Conservation (phyloP, 2,113 vertebrate species). For the Hippopotamus amphibius region DNA sequence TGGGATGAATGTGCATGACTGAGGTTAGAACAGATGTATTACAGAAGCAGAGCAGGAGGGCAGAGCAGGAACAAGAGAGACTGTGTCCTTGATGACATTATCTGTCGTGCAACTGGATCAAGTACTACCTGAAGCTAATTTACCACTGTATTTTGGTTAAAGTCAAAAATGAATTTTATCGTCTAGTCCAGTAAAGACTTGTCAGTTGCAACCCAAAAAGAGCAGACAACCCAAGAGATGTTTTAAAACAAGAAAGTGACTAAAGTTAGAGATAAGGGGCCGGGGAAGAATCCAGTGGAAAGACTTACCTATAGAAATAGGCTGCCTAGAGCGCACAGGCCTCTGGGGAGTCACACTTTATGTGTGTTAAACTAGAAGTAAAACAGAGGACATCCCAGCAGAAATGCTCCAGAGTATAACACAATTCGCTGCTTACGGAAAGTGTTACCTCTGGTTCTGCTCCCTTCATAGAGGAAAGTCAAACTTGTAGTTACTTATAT, state of each 20-base stretch:
- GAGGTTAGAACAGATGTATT: neutral
- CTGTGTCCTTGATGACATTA: neutral
- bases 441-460: neutral
- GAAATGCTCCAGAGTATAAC: neutral
- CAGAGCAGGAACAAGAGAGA: neutral
- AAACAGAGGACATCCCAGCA: neutral
- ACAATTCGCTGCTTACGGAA: neutral
- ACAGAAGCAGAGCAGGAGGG: neutral
- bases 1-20: neutral
- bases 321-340: neutral
- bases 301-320: neutral
- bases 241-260: conserved; percentile 2
- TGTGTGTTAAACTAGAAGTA: neutral
- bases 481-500: neutral
- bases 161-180: neutral
- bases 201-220: neutral
- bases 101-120: neutral
- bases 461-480: neutral
- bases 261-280: neutral
- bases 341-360: neutral
- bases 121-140: neutral
- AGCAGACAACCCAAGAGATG: neutral
- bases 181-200: neutral
- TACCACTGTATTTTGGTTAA: neutral
- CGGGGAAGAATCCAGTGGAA: neutral